Base-by-base conservation (phyloP, 2,888 invertebrate species). In the Drymonia ruficornis region DNA sequence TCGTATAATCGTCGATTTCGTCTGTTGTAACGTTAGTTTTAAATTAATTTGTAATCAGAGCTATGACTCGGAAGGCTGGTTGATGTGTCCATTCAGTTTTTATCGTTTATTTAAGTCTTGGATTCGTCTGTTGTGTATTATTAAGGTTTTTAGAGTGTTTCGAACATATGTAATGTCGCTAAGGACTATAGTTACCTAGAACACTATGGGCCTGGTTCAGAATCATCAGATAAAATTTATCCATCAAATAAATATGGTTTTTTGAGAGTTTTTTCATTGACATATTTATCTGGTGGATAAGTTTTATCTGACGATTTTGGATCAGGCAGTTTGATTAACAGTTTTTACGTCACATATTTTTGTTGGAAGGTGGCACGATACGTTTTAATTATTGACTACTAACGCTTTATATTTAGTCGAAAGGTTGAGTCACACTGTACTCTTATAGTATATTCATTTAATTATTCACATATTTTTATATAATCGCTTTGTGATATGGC, bases 41-140 rank as follows among this genome's bases (percentile, higher is more conserved):
- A 78, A 75, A 67, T 78, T 80, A 84, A 83, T 76, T 81, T 79
- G 59, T 84, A 82, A 77, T 78, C 70, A 74, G 84, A 84, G 86
- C 76, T 78, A 75, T 76, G 81, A 74, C 83, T 84, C 85, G 60
- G 66, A 80, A 85, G 82, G 91, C 91, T 91, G 91, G 90, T 91
- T 89, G 83, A 86, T 76, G 91, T 83, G 90, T 89, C 91, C 90
- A 91, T 85, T 88, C 46, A 67, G 59, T 55, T 53, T 70, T 65
- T 58, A 54, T 60, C 55, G 61, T 70, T 73, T 61, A 61, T 64
- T 70, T 60, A 61, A 56, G 53, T 53, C 61, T 62, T 63, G 57
- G 53, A 65, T 64, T 69, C 49, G 54, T 66, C 56, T 70, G 64
- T 65, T 71, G 60, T 66, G 59, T 70, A 66, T 59, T 63, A 51